Evolutionary conservation across 2,113 vertebrate species (phyloP).

Genomic region (Poeciliopsis retropinna): DNA sequence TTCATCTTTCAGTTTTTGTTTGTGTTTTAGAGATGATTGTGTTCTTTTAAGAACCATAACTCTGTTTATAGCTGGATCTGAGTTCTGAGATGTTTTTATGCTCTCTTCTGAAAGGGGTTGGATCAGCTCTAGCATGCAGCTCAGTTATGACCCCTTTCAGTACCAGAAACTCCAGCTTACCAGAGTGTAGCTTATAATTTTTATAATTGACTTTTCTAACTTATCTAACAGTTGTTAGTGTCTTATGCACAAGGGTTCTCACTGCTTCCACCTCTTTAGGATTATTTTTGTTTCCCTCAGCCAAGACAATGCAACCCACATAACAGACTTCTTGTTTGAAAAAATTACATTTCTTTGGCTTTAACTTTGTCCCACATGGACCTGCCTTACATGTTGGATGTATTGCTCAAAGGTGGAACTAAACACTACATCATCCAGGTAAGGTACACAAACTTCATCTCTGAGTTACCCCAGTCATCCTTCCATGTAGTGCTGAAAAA

Average conservation of each 20-base stretch:
- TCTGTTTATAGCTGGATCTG: neutral
- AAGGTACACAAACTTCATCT: too few relatives aligned
- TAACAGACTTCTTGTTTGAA: too few relatives aligned
- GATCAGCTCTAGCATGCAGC: too few relatives aligned
- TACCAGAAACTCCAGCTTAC: neutral
- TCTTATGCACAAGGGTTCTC: neutral
- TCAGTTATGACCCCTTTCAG: neutral
- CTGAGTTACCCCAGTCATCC: neutral
- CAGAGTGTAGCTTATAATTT: constrained; percentile 1
- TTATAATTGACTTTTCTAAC: neutral
- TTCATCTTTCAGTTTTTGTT: neutral
- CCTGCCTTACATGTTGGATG: too few relatives aligned
- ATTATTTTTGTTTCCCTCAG: neutral
- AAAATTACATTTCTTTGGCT: too few relatives aligned
- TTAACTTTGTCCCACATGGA: too few relatives aligned
- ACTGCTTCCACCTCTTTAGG: neutral
- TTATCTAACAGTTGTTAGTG: neutral
- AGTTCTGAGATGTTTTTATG: neutral
- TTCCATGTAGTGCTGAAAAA: too few relatives aligned
- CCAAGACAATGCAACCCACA: neutral
- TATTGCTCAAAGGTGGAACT: too few relatives aligned
- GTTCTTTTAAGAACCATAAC: neutral
- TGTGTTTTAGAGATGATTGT: neutral
- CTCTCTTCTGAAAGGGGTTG: neutral
- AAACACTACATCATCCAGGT: too few relatives aligned